Conservation (phyloP, 2,797 vertebrate species). For the Cryptoblepharus egeriae region DNA sequence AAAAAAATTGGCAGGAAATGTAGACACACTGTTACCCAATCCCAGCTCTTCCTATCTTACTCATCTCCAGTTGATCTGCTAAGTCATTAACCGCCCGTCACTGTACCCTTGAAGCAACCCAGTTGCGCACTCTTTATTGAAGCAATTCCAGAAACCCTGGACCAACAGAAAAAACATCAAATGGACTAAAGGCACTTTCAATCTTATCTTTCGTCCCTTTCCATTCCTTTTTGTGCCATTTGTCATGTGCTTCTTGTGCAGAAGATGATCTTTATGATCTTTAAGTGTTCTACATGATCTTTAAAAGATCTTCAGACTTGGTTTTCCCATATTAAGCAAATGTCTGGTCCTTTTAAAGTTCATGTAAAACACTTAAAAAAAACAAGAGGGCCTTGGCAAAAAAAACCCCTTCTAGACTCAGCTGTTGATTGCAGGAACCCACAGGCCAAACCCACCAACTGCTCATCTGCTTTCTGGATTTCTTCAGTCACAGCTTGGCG, state of each 20-base stretch:
- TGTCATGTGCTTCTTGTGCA: neutral
- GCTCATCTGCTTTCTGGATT: no score
- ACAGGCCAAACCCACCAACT: no score
- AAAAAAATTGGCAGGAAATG: slow-evolving; percentile 73
- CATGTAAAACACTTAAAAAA: no score
- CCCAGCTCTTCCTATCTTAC: slow-evolving; percentile 73
- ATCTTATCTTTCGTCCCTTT: neutral
- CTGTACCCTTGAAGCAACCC: slow-evolving; percentile 52
- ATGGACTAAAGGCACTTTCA: neutral
- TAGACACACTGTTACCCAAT: slow-evolving; percentile 79
- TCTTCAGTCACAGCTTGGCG: no score
- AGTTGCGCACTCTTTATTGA: slow-evolving; percentile 51
- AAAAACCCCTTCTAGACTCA: no score
- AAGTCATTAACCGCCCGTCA: slow-evolving; percentile 74
- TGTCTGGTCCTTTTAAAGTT: no score
- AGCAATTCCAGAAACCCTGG: slow-evolving; percentile 54
- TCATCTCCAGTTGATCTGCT: slow-evolving; percentile 69
- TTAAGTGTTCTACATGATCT: no score
- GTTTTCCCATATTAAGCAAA: no score
- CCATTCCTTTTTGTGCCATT: neutral
- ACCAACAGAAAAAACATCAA: slow-evolving; percentile 39
- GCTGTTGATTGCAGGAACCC: no score
- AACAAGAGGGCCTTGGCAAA: no score
- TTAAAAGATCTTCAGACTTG: no score
- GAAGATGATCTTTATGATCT: no score